A percentile compares a stretch with the other conserved stretches of the same genome.
phyloP scores from a whole-genome alignment of 2,113 vertebrate genomes.

The Gobio gobio region DNA sequence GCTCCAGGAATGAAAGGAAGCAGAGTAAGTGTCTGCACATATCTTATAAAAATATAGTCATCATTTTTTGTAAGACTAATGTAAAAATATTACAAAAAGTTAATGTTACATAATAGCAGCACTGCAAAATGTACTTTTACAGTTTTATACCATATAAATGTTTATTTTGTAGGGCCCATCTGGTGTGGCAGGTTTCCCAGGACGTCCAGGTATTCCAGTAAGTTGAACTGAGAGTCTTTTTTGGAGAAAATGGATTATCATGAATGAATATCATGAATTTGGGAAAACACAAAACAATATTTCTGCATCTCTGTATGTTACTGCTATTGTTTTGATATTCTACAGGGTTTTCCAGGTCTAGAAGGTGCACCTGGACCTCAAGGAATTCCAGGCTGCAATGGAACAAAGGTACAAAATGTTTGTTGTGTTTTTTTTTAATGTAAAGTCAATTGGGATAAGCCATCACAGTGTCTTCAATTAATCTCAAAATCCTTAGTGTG shows the following conservation, averaged over 20 bases:
- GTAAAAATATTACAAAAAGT: fast-evolving
- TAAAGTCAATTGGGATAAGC: neutral
- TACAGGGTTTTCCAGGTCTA: conserved; percentile 92
- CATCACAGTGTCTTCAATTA: neutral
- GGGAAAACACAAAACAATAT: neutral
- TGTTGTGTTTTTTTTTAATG: neutral
- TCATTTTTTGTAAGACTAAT: neutral
- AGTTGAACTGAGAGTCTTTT: conserved; percentile 60
- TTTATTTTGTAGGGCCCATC: conserved; percentile 83
- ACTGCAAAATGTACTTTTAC: neutral
- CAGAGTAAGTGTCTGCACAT: conserved; percentile 79
- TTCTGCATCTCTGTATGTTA: conserved; percentile 11
- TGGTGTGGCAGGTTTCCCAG: conserved; percentile 89
- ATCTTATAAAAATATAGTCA: neutral
- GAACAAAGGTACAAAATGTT: conserved; percentile 86
- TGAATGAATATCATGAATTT: neutral
- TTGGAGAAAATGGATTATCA: neutral
- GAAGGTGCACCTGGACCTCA: conserved; percentile 88
- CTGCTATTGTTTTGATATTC: conserved; percentile 39
- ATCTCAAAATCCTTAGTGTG: neutral
- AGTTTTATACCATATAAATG: neutral
- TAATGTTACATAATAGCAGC: neutral
- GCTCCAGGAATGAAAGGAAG: conserved; percentile 90
- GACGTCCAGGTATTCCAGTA: conserved; percentile 95
- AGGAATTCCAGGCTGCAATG: conserved; percentile 97